Percentiles rank a stretch among this genome's conserved stretches.
Evolutionary conservation across 2,888 invertebrate genomes (phyloP).

Genomic region (Tipula lateralis): DNA sequence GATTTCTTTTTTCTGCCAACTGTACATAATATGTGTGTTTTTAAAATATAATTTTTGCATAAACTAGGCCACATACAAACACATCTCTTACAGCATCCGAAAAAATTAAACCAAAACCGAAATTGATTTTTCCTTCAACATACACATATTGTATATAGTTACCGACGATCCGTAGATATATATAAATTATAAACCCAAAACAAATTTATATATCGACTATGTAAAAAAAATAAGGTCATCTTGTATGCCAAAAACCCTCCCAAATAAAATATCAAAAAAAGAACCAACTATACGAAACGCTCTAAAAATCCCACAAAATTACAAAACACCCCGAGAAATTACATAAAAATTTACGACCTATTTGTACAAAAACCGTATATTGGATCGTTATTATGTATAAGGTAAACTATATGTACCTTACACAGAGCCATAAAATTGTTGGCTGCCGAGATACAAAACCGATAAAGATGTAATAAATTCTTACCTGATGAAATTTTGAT

Average conservation of each 20-base stretch:
- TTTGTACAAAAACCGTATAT: not conserved
- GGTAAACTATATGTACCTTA: not conserved
- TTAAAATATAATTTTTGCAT: too few species aligned
- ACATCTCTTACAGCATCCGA: not conserved
- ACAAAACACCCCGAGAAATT: not conserved
- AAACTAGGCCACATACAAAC: not conserved
- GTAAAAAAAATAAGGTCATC: not conserved
- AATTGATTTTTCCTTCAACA: not conserved
- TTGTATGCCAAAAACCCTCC: too few species aligned
- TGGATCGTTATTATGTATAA: not conserved
- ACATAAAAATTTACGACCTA: not conserved
- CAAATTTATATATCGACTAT: not conserved
- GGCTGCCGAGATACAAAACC: not conserved
- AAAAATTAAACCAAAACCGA: not conserved
- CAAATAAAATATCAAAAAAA: not conserved
- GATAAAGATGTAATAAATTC: not conserved
- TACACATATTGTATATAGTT: too few species aligned
- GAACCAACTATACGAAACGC: not conserved
- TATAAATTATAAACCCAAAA: not conserved
- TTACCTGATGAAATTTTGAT: constrained; percentile 24
- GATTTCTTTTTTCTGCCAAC: too few species aligned
- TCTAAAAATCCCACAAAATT: not conserved
- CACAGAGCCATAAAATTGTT: not conserved
- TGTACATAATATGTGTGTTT: too few species aligned
- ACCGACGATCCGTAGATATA: too few species aligned